These are phyloP conservation scores for Coleophora flavipennella DNA, from an alignment of 2,888 invertebrate genomes.

Conservation along the genomic window DNA sequence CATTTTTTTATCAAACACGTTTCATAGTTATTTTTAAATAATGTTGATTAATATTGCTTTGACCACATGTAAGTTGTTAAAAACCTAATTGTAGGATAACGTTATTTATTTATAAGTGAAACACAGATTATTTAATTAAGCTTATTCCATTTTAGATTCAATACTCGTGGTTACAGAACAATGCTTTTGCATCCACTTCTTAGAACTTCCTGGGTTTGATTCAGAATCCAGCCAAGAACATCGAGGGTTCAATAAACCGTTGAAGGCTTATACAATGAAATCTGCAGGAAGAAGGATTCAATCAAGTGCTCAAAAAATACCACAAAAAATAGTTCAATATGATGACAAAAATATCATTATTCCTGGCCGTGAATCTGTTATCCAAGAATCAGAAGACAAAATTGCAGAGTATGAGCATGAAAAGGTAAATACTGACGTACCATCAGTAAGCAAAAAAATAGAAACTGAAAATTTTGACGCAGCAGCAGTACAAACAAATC, in stretches of 20 bases:
- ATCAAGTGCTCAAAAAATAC: no score
- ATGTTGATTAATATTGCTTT: slow-evolving; percentile 22
- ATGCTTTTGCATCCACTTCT: slow-evolving; percentile 21
- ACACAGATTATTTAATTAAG: not conserved
- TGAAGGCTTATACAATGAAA: not conserved
- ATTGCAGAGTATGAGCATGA: no score
- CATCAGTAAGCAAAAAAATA: no score
- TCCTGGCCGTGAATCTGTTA: no score
- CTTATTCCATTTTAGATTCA: slow-evolving; percentile 15
- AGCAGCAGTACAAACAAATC: no score
- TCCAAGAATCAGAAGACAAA: no score
- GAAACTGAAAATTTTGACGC: no score
- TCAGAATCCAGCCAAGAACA: slow-evolving; percentile 4
- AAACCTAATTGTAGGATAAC: slow-evolving; percentile 1
- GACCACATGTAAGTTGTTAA: slow-evolving; percentile 33
- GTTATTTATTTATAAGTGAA: not conserved
- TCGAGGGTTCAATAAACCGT: not conserved
- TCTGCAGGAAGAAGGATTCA: not conserved
- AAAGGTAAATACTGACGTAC: no score
- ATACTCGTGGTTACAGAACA: slow-evolving; percentile 15
- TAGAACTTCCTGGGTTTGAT: slow-evolving; percentile 20
- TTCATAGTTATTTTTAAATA: slow-evolving; percentile 18
- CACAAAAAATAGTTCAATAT: no score
- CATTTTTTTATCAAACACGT: not conserved
- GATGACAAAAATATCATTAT: no score